These are phyloP conservation scores for Xenopus petersii DNA, from an alignment of 2,797 vertebrate genomes.

Conservation along the genomic window DNA sequence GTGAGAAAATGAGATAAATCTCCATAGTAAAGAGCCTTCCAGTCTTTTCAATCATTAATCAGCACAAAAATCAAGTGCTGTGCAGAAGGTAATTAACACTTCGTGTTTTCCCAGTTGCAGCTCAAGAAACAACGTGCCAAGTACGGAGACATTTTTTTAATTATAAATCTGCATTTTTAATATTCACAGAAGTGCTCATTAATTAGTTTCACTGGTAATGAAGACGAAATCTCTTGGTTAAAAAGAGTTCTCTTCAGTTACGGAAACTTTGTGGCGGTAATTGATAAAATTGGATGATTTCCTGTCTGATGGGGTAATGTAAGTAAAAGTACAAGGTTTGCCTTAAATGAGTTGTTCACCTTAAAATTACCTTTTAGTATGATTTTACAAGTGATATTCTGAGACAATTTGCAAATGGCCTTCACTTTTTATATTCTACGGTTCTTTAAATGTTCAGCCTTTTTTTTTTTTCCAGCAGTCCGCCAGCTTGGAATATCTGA, in stretches of 20 bases:
- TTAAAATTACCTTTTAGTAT: too few relatives aligned
- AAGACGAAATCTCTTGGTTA: constrained; percentile 6
- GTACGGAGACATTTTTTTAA: constrained; percentile 24
- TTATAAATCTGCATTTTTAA: constrained; percentile 23
- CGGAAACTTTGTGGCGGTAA: background rate
- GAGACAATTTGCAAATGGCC: too few relatives aligned
- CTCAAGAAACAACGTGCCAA: constrained; percentile 1
- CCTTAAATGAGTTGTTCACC: too few relatives aligned
- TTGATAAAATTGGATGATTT: constrained; percentile 6
- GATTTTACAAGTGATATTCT: too few relatives aligned
- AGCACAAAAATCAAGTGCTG: background rate
- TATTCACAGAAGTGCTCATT: constrained; percentile 19
- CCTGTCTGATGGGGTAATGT: background rate
- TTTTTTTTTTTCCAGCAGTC: too few relatives aligned
- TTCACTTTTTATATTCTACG: too few relatives aligned
- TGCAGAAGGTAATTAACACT: constrained; percentile 22
- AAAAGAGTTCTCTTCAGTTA: constrained; percentile 2
- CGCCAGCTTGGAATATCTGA: too few relatives aligned
- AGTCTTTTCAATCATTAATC: too few relatives aligned
- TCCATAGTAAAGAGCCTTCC: background rate
- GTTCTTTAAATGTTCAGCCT: too few relatives aligned
- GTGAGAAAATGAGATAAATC: too few relatives aligned
- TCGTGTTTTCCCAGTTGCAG: constrained; percentile 7
- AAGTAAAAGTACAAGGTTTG: too few relatives aligned
- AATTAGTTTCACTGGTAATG: constrained; percentile 12